These are phyloP conservation scores for Eledone cirrhosa DNA, from an alignment of 2,888 invertebrate species.

Conservation along the genomic window DNA sequence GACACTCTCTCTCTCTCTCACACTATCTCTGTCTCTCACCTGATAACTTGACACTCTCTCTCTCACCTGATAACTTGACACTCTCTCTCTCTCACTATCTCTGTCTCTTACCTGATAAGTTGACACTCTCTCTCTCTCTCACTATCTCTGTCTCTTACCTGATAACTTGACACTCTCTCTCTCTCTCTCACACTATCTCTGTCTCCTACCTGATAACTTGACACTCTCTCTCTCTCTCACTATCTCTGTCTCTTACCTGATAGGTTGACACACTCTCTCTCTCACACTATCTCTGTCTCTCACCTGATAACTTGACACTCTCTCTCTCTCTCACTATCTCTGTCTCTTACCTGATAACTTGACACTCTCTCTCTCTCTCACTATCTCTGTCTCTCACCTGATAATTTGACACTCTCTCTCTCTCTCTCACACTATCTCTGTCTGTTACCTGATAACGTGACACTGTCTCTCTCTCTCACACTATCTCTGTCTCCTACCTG, in stretches of 20 bases:
- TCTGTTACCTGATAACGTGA: conserved; percentile 58
- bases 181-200: too few relatives aligned
- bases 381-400: conserved; percentile 52
- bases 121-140: conserved; percentile 41
- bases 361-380: conserved; percentile 42
- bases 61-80: conserved; percentile 55
- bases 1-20: conserved; percentile 42
- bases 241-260: conserved; percentile 53
- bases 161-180: conserved; percentile 49
- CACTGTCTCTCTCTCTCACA: too few relatives aligned
- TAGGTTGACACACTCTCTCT: conserved; percentile 45
- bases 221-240: conserved; percentile 43
- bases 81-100: conserved; percentile 35
- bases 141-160: conserved; percentile 51
- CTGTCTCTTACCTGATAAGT: conserved; percentile 53
- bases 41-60: conserved; percentile 51
- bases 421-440: too few relatives aligned
- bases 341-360: conserved; percentile 52
- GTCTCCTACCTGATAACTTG: conserved; percentile 51
- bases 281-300: too few relatives aligned
- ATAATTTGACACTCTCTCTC: conserved; percentile 48
- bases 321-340: too few relatives aligned
- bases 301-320: conserved; percentile 58
- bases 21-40: too few relatives aligned
- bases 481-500: conserved; percentile 42